These are phyloP conservation scores for Ormyrus rosae DNA, from an alignment of 2,888 invertebrate species.

Conservation along the genomic window DNA sequence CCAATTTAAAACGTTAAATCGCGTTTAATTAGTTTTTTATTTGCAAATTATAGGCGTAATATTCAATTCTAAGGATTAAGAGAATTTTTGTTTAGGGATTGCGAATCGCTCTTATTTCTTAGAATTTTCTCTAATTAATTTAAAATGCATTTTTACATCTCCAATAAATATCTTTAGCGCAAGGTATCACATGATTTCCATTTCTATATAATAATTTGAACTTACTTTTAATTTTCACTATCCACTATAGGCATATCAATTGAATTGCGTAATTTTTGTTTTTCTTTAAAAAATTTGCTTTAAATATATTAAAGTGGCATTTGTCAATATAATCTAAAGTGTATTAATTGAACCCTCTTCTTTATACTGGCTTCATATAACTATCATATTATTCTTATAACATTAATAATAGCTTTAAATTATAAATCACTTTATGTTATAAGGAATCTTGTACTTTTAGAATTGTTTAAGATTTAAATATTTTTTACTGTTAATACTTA, in stretches of 20 bases:
- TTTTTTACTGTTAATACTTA: constrained; percentile 4
- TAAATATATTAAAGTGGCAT: not conserved
- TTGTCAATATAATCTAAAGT: constrained; percentile 15
- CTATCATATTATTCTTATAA: constrained; percentile 11
- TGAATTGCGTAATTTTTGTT: not conserved
- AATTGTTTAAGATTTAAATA: constrained; percentile 3
- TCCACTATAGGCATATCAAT: too few species aligned
- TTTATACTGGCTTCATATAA: not conserved
- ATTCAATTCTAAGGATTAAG: not conserved
- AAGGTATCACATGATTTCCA: not conserved
- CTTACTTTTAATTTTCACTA: not conserved
- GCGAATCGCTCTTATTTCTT: too few species aligned
- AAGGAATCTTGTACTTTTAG: constrained; percentile 16
- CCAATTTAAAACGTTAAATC: not conserved
- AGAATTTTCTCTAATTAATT: too few species aligned
- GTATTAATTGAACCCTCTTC: constrained; percentile 14
- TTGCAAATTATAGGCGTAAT: not conserved
- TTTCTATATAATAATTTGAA: not conserved
- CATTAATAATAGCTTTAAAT: constrained; percentile 13
- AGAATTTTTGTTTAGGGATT: not conserved
- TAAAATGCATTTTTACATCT: not conserved
- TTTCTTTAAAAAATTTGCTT: constrained; percentile 16
- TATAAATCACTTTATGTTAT: constrained; percentile 4
- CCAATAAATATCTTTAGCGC: not conserved
- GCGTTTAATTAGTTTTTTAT: constrained; percentile 2